Percentiles rank a stretch among this genome's conserved stretches.
Conservation (phyloP, 2,113 vertebrate genomes). For the Capreolus pygargus region DNA sequence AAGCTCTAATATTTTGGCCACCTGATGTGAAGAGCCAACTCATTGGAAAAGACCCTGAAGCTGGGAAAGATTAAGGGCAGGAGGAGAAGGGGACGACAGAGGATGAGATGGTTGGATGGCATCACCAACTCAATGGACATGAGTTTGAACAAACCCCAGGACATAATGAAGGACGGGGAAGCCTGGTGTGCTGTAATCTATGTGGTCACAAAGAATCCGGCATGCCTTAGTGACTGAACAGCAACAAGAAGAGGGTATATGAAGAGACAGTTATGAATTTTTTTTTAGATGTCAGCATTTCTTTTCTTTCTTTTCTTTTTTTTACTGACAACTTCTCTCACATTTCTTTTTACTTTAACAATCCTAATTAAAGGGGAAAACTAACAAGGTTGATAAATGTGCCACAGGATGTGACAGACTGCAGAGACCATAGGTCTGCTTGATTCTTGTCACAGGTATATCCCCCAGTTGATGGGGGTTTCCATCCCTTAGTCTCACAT, state of each 20-base stretch:
- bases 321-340: background rate
- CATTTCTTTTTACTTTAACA: background rate
- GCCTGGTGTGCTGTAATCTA: background rate
- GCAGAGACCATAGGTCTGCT: background rate
- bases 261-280: background rate
- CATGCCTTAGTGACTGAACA: background rate
- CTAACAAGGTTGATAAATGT: background rate
- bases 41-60: background rate
- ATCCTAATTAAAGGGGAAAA: background rate
- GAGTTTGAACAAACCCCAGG: background rate
- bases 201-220: background rate
- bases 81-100: background rate
- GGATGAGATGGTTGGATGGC: background rate
- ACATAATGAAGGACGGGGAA: background rate
- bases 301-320: background rate
- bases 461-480: background rate
- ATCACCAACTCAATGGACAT: background rate
- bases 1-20: background rate
- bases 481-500: background rate
- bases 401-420: background rate
- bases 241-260: background rate
- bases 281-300: background rate
- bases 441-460: background rate
- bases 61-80: background rate
- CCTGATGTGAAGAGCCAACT: background rate